Evolutionary conservation across 2,113 vertebrate species (phyloP), one percentile per base, ranked within the genome.

Genomic region (Channa maculata): DNA sequence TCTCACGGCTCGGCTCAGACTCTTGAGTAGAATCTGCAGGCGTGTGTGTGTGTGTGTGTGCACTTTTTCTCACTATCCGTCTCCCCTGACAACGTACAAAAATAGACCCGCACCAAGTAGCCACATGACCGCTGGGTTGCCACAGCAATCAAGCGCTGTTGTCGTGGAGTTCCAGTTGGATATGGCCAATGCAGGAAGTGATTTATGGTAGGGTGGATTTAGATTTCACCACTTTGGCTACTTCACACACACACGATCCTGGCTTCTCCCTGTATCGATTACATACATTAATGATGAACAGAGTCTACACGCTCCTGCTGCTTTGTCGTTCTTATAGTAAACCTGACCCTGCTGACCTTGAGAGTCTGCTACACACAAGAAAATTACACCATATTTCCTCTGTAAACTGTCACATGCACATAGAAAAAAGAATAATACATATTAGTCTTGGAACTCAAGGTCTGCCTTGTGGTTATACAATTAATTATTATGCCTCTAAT

Each of bases 121-220:
- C 60, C 88, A 87, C 85, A 85, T 88, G 89, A 85, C 85, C 72
- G 15, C 60, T 68, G 62, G 69, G 92, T 93, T 89, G 88, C 93
- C 89, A 94, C 90, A 92, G 89, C 90, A 93, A 92, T 92, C 83
- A 75, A 33, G 44, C 51, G 48, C 77, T 87, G 88, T 92, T 91
- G 90, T 86, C 53, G 76, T 82, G 87, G 90, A 65, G 71, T 92
- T 88, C 59, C 69, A 33, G 34, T 74, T 90, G 86, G 82, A 90
- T 71, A 90, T 78, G 38, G 59, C 52, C 44, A 33, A 71, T 36
- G 53, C 58, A 52, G 86, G 82, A 87, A 78, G 80, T 87, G 83
- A 87, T 91, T 91, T 88, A 90, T 87, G 75, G 73, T 65, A 67
- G 5, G 13, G 65, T 77, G 82, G 86, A 24, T 24, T 24, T 24